Evolutionary conservation across 2,888 invertebrate genomes (phyloP).

Genomic region (Holacanthella duospinosa): DNA sequence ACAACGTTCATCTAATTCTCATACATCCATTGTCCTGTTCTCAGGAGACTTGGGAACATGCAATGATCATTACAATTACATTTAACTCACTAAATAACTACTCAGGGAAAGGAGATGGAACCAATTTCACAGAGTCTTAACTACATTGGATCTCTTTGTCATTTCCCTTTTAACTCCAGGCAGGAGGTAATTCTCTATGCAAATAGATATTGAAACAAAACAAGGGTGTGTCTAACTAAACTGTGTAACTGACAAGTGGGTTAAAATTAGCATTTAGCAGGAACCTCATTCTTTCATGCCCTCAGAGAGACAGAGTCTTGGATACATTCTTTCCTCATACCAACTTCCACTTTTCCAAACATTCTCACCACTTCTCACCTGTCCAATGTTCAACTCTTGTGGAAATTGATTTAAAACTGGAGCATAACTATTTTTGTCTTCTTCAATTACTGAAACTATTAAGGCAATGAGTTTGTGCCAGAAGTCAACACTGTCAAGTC

Average conservation of each 20-base stretch:
- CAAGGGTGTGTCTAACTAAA: background rate
- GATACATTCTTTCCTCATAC: background rate
- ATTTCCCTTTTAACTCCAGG: no score
- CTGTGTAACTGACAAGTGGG: background rate
- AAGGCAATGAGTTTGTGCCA: slow-evolving; percentile 96
- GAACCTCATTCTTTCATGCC: no score
- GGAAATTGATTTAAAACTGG: slow-evolving; percentile 98
- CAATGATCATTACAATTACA: slow-evolving; percentile 2
- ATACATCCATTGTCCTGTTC: background rate
- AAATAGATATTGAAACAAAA: background rate
- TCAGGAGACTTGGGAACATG: background rate
- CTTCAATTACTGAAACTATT: slow-evolving; percentile 96
- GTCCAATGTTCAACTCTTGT: slow-evolving; percentile 95
- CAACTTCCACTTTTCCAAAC: background rate
- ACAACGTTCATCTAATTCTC: background rate
- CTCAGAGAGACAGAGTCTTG: no score
- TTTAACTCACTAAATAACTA: background rate
- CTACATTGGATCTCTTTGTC: no score
- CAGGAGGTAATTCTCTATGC: slow-evolving; percentile 1
- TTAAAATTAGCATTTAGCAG: no score
- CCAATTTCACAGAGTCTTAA: background rate
- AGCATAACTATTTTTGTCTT: slow-evolving; percentile 95
- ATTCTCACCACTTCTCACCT: no score
- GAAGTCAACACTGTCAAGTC: slow-evolving; percentile 84
- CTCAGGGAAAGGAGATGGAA: background rate